phyloP scores from a whole-genome alignment of 2,888 invertebrate genomes.

The Isoperla grammatica region DNA sequence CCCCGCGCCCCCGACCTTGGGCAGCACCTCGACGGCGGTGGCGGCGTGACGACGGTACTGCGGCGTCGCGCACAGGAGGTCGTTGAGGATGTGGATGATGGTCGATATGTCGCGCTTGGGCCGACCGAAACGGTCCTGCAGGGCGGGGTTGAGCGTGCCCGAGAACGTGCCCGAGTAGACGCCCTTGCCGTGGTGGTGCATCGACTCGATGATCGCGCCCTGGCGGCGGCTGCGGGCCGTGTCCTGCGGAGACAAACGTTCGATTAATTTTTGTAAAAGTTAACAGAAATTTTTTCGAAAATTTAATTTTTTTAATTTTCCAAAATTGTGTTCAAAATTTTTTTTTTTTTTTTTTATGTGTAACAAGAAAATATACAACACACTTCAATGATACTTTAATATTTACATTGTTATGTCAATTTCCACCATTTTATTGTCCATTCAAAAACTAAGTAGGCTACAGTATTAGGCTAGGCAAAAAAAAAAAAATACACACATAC shows the following conservation, averaged over 20 bases:
- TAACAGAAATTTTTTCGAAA: too few relatives aligned
- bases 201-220: slow-evolving; percentile 83
- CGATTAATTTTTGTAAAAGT: too few relatives aligned
- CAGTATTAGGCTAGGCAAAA: too few relatives aligned
- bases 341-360: too few relatives aligned
- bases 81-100: slow-evolving; percentile 92
- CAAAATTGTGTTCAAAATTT: too few relatives aligned
- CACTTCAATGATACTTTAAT: too few relatives aligned
- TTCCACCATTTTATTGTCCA: too few relatives aligned
- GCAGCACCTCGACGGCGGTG: slow-evolving; percentile 24
- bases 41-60: slow-evolving; percentile 50
- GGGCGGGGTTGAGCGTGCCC: slow-evolving; percentile 86
- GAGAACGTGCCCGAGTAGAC: slow-evolving; percentile 96
- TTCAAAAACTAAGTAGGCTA: too few relatives aligned
- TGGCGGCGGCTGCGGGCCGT: slow-evolving; percentile 43
- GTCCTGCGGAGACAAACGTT: slow-evolving; percentile 32
- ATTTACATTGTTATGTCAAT: too few relatives aligned
- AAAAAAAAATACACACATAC: too few relatives aligned
- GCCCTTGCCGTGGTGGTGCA: slow-evolving; percentile 91
- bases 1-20: slow-evolving; percentile 5
- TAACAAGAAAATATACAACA: too few relatives aligned
- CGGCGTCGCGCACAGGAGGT: slow-evolving; percentile 81
- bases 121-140: slow-evolving; percentile 85
- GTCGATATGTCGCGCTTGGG: slow-evolving; percentile 92
- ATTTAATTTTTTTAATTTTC: too few relatives aligned